phyloP scores from a whole-genome alignment of 2,113 vertebrate genomes.

The Daboia siamensis region DNA sequence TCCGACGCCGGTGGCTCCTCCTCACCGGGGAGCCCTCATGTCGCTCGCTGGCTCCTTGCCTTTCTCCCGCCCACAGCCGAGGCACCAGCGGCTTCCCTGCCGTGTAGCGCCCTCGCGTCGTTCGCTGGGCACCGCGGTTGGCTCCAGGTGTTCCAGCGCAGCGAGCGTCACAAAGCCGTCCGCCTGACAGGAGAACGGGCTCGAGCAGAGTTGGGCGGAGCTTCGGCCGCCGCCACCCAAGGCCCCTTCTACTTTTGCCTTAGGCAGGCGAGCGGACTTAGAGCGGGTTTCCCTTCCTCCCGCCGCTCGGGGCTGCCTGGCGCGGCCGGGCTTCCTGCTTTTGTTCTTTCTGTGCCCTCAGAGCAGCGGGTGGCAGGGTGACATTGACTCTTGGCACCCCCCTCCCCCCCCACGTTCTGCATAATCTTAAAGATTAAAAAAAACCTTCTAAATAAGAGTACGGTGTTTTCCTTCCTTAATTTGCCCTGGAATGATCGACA shows the following conservation, averaged over 20 bases:
- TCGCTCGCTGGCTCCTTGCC: slow-evolving; percentile 27
- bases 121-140: slow-evolving; percentile 1
- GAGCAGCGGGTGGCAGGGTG: fast-evolving
- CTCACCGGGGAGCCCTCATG: not conserved
- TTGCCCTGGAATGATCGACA: not conserved
- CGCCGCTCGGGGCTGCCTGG: not conserved
- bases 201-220: slow-evolving; percentile 48
- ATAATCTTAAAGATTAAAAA: not conserved
- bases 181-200: slow-evolving; percentile 26
- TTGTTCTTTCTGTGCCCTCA: fast-evolving
- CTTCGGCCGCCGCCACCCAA: not conserved
- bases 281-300: no score
- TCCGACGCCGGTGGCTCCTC: not conserved
- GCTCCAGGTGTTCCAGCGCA: slow-evolving; percentile 52
- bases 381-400: not conserved
- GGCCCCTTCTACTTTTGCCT: not conserved
- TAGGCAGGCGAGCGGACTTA: not conserved
- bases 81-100: no score
- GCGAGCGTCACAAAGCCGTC: slow-evolving; percentile 49
- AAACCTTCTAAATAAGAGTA: not conserved
- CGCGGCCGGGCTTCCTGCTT: not conserved
- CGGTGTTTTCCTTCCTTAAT: not conserved
- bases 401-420: fast-evolving
- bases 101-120: no score
- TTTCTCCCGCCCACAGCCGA: not conserved